Base-by-base conservation (phyloP, 2,888 invertebrate genomes). In the Drosophila dives region DNA sequence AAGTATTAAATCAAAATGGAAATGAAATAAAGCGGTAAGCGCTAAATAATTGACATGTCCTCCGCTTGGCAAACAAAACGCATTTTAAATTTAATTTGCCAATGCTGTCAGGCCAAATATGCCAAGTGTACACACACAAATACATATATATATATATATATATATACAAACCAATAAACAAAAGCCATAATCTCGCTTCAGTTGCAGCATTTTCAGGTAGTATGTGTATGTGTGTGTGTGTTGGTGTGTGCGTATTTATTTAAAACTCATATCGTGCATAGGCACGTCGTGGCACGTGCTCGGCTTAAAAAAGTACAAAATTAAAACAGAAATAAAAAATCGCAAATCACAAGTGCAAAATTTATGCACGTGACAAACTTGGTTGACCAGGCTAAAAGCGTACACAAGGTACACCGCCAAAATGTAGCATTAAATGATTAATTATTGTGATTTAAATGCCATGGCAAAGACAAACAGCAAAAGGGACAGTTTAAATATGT, bases 11-110 rank as follows among this genome's bases (percentile, higher is more conserved):
- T 77, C 72, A 56, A 66, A 87, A 82, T 82, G 77, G 69, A 77
- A 80, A 76, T 77, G 77, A 73, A 85, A 88, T 83, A 83, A 77
- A 72, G 86, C 71, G 72, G 68, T 87, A 86, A 84, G 80, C 72
- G 77, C 66, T 86, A 63, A 77, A 86, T 88, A 84, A 84, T 84
- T 86, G 84, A 88, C 84, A 86, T 83, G 77, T 86, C 71, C 60
- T 60, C 20, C 67, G 49, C 40, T 79, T 74, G 72, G 67, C 73
- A 84, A 84, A 84, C 84, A 87, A 88, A 86, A 64, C 68, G 77
- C 72, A 74, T 83, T 80, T 83, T 65, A 74, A 82, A 75, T 84
- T 75, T 75, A 72, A 83, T 88, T 77, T 77, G 59, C 54, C 79
- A 69, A 69, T 77, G 78, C 78, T 77, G 69, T 53, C 56, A 49